These are phyloP conservation scores for Brachirus orientalis DNA, from an alignment of 2,113 vertebrate genomes.

Conservation along the genomic window DNA sequence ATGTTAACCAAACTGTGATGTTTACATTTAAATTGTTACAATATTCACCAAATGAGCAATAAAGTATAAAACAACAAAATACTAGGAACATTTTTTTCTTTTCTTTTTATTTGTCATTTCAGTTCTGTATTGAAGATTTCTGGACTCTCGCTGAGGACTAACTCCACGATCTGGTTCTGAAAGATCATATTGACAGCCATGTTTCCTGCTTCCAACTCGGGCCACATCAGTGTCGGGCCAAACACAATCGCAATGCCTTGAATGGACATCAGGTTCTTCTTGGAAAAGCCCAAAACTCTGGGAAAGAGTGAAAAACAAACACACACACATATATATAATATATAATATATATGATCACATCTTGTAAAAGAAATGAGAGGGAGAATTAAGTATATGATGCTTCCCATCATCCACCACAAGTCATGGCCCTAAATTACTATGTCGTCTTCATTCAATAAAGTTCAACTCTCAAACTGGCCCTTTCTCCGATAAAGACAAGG, in stretches of 20 bases:
- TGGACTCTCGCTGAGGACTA: slow-evolving; percentile 87
- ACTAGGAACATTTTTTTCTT: slow-evolving; percentile 17
- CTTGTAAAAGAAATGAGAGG: no score
- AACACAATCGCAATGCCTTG: slow-evolving; percentile 96
- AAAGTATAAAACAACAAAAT: not conserved
- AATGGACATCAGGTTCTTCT: slow-evolving; percentile 93
- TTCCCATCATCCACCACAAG: no score
- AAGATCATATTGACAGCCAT: slow-evolving; percentile 95
- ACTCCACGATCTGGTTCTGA: slow-evolving; percentile 95
- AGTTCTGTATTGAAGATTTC: slow-evolving; percentile 86
- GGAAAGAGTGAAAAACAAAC: slow-evolving; percentile 22
- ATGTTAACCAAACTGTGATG: no score
- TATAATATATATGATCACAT: no score
- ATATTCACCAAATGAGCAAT: no score
- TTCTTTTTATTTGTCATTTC: slow-evolving; percentile 7
- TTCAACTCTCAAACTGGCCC: no score
- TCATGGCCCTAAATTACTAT: no score
- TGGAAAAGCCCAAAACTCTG: slow-evolving; percentile 89
- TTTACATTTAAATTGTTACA: no score
- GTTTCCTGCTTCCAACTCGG: slow-evolving; percentile 88
- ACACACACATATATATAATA: no score
- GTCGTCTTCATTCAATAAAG: no score
- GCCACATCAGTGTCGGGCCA: slow-evolving; percentile 94
- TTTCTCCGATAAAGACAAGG: no score
- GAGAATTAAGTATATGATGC: no score